Conservation (phyloP, 2,797 vertebrate genomes). For the Myotis findleyi region DNA sequence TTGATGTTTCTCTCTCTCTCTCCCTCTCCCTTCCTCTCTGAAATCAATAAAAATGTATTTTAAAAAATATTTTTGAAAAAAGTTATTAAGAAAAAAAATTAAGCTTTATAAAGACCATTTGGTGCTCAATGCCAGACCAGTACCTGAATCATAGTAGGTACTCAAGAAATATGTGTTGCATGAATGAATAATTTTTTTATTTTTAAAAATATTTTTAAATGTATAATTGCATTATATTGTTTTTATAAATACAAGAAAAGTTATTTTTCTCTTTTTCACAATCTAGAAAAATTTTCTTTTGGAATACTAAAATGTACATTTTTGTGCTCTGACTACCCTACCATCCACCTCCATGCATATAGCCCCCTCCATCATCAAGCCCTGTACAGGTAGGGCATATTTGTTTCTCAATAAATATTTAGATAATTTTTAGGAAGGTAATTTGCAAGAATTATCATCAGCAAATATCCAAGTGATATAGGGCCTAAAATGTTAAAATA, state of each 20-base stretch:
- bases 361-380: background rate
- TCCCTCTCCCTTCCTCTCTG: too few species aligned
- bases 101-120: background rate
- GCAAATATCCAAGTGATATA: background rate
- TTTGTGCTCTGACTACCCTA: background rate
- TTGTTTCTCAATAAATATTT: conserved; percentile 15
- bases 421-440: background rate
- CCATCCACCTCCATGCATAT: background rate
- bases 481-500: background rate
- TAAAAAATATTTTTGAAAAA: background rate
- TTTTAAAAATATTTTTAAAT: conserved; percentile 18
- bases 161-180: background rate
- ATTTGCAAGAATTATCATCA: background rate
- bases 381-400: background rate
- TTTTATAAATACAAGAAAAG: conserved; percentile 30
- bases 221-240: background rate
- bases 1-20: too few species aligned
- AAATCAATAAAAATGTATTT: background rate
- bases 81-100: background rate
- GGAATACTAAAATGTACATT: background rate
- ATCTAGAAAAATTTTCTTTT: background rate
- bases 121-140: background rate
- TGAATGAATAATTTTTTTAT: background rate
- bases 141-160: background rate
- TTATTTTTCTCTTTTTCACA: background rate